phyloP scores from a whole-genome alignment of 1,140 invertebrate genomes.

The Drosophila eugracilis region DNA sequence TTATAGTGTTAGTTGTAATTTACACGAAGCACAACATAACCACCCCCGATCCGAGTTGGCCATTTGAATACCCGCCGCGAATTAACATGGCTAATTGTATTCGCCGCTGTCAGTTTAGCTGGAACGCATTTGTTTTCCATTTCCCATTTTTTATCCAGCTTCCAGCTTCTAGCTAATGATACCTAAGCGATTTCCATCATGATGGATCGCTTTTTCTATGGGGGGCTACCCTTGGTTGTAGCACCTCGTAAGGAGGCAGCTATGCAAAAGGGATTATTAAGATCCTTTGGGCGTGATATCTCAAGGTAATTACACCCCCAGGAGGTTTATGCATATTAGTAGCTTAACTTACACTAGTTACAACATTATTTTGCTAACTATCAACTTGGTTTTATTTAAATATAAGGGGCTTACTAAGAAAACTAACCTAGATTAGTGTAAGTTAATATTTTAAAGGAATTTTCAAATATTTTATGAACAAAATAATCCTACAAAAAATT shows the following conservation, averaged over 20 bases:
- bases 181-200: constrained; percentile 15
- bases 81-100: constrained; percentile 21
- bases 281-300: not conserved
- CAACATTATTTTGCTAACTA: too few species aligned
- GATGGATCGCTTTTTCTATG: constrained; percentile 8
- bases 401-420: too few species aligned
- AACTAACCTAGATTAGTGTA: too few species aligned
- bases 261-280: not conserved
- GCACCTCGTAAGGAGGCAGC: not conserved
- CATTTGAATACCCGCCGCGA: not conserved
- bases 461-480: too few species aligned
- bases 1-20: constrained; percentile 76
- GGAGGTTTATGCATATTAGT: not conserved
- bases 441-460: too few species aligned
- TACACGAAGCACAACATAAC: constrained; percentile 63
- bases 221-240: not conserved
- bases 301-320: not conserved
- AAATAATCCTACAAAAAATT: too few species aligned
- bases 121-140: constrained; percentile 20
- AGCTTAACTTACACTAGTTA: not conserved
- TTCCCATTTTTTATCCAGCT: constrained; percentile 20
- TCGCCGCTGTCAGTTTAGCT: constrained; percentile 21
- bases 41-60: not conserved
- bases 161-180: constrained; percentile 20
- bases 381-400: too few species aligned